Base-by-base conservation (phyloP, 2,888 invertebrate species). In the Amiota communis region DNA sequence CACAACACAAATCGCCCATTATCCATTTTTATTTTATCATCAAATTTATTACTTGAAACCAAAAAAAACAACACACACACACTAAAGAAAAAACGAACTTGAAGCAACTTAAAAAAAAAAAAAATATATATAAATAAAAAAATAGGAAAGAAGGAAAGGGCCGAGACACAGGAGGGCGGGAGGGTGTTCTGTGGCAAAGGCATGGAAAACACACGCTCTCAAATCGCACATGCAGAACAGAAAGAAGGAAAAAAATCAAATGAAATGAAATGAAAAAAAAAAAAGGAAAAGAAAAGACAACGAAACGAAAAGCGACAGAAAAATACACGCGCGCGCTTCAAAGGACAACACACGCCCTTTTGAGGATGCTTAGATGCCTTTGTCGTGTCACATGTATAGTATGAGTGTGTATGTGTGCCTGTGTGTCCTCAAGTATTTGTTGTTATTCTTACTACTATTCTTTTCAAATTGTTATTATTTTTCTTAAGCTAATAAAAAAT, bases 1-100 rank as follows among this genome's bases (percentile, higher is more conserved):
- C 64, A 79, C 80, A 80, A 78, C 79, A 36, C 36, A 80, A 85
- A 83, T 85, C 83, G 84, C 77, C 82, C 83, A 85, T 84, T 84
- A 85, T 83, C 82, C 84, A 83, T 80, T 85, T 86, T 84, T 85
- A 85, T 86, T 85, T 83, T 82, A 83, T 83, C 82, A 84, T 86
- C 86, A 83, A 83, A 84, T 85, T 85, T 84, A 85, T 85, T 83
- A 80, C 79, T 79, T 83, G 79, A 79, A 49, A 64, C 36, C 12
- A 13, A 49, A 63, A 8, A 9, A 78, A 63, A 65, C 61, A 64
- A 61, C 56, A 64, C 49, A 51, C 74, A 71, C 73, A 77, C 64
- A 78, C 75, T 75, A 78, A 75, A 75, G 74, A 71, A 76, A 72
- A 57, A 71, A 36, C 36, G 36, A 36, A 36, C 36, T 36, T 36